Base-by-base conservation (phyloP, 2,113 vertebrate species). In the pig (Sus scrofa) region DNA sequence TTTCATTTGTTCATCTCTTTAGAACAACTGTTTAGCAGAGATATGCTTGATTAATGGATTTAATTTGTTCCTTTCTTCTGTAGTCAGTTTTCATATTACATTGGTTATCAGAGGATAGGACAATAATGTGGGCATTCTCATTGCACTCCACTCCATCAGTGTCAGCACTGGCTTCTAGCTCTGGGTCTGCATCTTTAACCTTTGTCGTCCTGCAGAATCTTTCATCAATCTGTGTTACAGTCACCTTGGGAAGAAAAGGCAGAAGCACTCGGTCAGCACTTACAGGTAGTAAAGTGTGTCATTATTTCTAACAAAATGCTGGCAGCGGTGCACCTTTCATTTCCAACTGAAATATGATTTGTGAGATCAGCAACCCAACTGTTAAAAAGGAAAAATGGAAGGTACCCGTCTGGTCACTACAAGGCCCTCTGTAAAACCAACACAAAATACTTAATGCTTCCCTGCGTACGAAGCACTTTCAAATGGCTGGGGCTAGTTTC, bases 11-110 rank as follows among this genome's bases (percentile, higher is more conserved):
- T 98, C 97, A 63, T 98, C 98, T 98, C 97, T 98, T 98, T 97
- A 95, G 96, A 98, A 96, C 98, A 98, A 98, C 98, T 99, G 98
- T 98, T 99, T 98, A 99, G 98, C 94, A 93, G 97, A 99, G 99
- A 99, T 99, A 99, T 98, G 98, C 98, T 99, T 99, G 99, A 99
- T 99, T 99, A 99, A 99, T 99, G 99, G 98, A 98, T 98, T 99
- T 99, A 99, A 99, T 99, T 99, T 99, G 98, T 98, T 98, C 97
- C 95, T 94, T 98, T 99, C 98, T 99, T 98, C 98, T 98, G 96
- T 95, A 99, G 98, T 98, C 98, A 98, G 98, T 98, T 99, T 99
- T 99, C 98, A 99, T 99, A 99, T 98, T 99, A 98, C 95, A 92
- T 84, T 94, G 98, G 98, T 99, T 99, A 99, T 99, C 98, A 98